These are phyloP conservation scores for Neodiprion lecontei DNA, from an alignment of 1,140 invertebrate genomes.

Conservation along the genomic window DNA sequence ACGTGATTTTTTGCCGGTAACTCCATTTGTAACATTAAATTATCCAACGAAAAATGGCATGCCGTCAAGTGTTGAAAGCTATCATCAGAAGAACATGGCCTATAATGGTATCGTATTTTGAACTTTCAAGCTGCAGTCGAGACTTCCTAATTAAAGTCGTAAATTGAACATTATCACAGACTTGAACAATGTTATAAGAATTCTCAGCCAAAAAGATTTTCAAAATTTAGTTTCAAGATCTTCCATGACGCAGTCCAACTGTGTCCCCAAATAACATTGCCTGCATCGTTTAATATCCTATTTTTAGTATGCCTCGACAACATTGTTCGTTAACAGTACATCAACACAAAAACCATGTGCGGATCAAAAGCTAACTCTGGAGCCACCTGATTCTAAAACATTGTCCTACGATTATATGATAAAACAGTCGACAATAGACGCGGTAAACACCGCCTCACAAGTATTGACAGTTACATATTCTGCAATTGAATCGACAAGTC, in stretches of 20 bases:
- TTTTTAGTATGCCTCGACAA: constrained; percentile 35
- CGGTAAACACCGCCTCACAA: constrained; percentile 51
- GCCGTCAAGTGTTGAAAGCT: constrained; percentile 25
- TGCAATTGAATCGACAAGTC: constrained; percentile 48
- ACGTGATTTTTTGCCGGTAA: too few species aligned
- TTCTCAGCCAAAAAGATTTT: too few species aligned
- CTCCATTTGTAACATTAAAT: too few species aligned
- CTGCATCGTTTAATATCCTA: not conserved
- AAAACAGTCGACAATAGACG: constrained; percentile 51
- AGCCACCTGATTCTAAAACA: constrained; percentile 36
- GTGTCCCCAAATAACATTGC: too few species aligned
- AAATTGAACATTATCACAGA: too few species aligned
- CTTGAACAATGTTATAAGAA: too few species aligned
- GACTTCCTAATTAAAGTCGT: too few species aligned
- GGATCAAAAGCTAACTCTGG: constrained; percentile 44
- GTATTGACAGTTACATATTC: constrained; percentile 48
- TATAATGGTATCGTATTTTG: constrained; percentile 28
- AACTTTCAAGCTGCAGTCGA: too few species aligned
- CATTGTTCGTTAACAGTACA: constrained; percentile 35
- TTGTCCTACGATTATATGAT: constrained; percentile 54
- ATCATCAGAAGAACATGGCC: constrained; percentile 31
- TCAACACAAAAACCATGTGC: constrained; percentile 29
- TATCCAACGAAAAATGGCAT: constrained; percentile 26
- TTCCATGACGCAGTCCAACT: too few species aligned
- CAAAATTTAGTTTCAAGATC: too few species aligned